These are phyloP conservation scores for Etheostoma nigrum DNA, from an alignment of 2,797 vertebrate genomes.

Conservation along the genomic window DNA sequence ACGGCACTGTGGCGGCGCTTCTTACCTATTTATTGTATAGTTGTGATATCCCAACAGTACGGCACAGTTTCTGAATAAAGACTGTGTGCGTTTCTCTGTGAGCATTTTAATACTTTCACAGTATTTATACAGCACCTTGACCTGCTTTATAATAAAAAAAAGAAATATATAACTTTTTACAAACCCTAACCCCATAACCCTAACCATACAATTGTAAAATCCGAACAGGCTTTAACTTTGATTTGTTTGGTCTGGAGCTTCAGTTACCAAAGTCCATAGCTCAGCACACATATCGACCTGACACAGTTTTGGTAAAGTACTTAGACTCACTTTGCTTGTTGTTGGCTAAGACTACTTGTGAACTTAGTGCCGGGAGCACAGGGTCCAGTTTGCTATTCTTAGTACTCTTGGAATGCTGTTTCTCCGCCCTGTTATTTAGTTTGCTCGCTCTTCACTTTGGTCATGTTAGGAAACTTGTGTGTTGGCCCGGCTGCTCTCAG, in stretches of 20 bases:
- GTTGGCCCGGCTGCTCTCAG: constrained; percentile 56
- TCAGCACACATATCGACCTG: constrained; percentile 30
- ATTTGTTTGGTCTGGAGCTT: background rate
- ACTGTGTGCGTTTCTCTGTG: no score
- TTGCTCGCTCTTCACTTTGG: constrained; percentile 69
- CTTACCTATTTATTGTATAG: no score
- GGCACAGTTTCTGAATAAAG: no score
- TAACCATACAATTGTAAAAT: background rate
- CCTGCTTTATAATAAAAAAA: no score
- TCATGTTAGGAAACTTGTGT: constrained; percentile 75
- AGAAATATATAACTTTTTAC: no score
- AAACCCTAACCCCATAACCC: no score
- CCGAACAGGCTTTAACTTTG: background rate
- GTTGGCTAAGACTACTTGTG: constrained; percentile 74
- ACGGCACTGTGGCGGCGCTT: no score
- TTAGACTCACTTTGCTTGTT: constrained; percentile 56
- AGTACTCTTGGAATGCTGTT: constrained; percentile 84
- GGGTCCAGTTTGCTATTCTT: constrained; percentile 84
- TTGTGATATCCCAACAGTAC: no score
- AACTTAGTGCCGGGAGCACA: constrained; percentile 74
- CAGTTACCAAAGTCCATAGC: constrained; percentile 18
- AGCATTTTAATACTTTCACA: no score
- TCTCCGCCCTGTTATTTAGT: constrained; percentile 83
- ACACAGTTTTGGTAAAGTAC: constrained; percentile 57
- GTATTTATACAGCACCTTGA: no score